Base-by-base conservation (phyloP, 2,888 invertebrate species). In the Cryptosula pallasiana region DNA sequence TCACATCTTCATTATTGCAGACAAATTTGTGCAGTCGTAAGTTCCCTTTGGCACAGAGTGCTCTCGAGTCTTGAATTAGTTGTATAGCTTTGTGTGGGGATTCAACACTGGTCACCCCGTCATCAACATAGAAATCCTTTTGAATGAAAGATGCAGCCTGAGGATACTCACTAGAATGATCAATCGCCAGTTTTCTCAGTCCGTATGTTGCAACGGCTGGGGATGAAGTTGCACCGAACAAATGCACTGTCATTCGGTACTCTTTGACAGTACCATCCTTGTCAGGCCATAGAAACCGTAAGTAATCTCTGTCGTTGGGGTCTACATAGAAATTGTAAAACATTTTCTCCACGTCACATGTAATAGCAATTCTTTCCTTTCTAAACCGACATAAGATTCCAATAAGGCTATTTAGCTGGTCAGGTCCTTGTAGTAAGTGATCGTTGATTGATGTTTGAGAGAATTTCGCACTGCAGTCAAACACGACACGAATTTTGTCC, bases 71-170 rank as follows among this genome's bases (percentile, higher is more conserved):
- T 20, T 69, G n/a, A 2, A 76, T 72, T 29, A 78, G n/a, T 0
- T 55, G 5, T 9, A 74, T 71, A 16, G 75, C 76, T 36, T 75
- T 73, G 27, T 69, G 55, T 35, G 69, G 69, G 25, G 75, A 63
- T 3, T 72, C 57, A 1, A 75, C 72, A 3, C 73, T 73, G n/a
- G 63, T 69, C 1, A 77, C 27, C 0, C 76, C 76, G 69, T 77
- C 76, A 63, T 77, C 77, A 1, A 77, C 76, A 69, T 76, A 77
- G 55, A 77, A 77, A 55, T 76, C 70, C 1, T 70, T 35, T 25
- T 71, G 25, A 9, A 77, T 25, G 35, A 76, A 76, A 13, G 75
- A 57, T 25, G 72, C 71, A n/a, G 69, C 72, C 27, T 2, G 5
- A 2, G 20, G 3, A 27, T 27, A 32, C 9, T 25, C 32, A 13